These are phyloP conservation scores for Gryon sp. DNA, from an alignment of 1,140 invertebrate genomes.

Conservation along the genomic window DNA sequence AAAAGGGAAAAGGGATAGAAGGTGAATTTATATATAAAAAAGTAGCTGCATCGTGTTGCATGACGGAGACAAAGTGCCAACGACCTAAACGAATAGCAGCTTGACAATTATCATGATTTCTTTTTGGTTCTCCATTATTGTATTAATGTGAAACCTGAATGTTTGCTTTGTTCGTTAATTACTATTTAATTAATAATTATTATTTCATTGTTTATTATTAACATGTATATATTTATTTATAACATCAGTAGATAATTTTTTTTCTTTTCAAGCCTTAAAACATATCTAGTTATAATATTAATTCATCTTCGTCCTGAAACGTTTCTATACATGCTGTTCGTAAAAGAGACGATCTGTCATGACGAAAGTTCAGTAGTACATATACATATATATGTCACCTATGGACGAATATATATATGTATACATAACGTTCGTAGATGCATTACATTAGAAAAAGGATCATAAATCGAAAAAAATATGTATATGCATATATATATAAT, in stretches of 20 bases:
- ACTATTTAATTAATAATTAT: slow-evolving; percentile 65
- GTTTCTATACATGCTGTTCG: slow-evolving; percentile 60
- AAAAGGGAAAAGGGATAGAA: slow-evolving; percentile 1
- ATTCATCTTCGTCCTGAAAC: slow-evolving; percentile 55
- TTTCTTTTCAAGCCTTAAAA: slow-evolving; percentile 72
- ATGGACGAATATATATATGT: slow-evolving; percentile 29
- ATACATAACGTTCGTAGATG: slow-evolving; percentile 30
- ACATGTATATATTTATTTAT: slow-evolving; percentile 75
- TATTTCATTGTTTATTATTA: slow-evolving; percentile 68
- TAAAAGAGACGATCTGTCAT: slow-evolving; percentile 44
- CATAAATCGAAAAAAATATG: slow-evolving; percentile 39
- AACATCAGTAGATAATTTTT: slow-evolving; percentile 73
- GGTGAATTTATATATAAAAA: slow-evolving; percentile 50
- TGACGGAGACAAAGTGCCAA: slow-evolving; percentile 48
- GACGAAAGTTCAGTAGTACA: slow-evolving; percentile 47
- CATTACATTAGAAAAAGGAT: slow-evolving; percentile 49
- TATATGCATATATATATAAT: slow-evolving; percentile 37
- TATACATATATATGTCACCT: slow-evolving; percentile 36
- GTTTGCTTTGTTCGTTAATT: slow-evolving; percentile 58
- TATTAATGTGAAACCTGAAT: slow-evolving; percentile 50
- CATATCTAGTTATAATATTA: slow-evolving; percentile 65
- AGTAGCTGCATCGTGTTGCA: slow-evolving; percentile 24
- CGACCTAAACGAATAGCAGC: slow-evolving; percentile 53
- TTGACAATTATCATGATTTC: slow-evolving; percentile 57
- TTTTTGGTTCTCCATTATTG: slow-evolving; percentile 51